phyloP scores from a whole-genome alignment of 2,113 vertebrate genomes.

The Orcinus orca region DNA sequence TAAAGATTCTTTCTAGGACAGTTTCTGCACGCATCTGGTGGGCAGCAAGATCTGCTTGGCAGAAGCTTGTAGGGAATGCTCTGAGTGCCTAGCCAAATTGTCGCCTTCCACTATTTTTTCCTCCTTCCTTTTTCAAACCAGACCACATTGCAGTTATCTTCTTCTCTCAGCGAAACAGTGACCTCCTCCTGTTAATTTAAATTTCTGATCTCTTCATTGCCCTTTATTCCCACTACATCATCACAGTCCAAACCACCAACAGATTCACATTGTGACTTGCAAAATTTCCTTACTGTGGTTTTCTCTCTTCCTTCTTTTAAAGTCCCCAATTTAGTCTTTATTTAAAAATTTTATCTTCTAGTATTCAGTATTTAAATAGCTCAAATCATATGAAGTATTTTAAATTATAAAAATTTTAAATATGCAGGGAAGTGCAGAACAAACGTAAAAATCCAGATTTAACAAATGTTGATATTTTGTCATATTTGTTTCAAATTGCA shows the following conservation, averaged over 20 bases:
- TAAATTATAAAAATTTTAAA: conserved; percentile 5
- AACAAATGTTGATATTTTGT: neutral
- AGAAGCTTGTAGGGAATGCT: neutral
- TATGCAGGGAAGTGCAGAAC: neutral
- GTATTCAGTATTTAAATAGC: neutral
- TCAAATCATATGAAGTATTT: neutral
- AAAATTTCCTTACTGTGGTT: neutral
- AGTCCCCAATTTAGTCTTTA: neutral
- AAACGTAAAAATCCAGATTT: neutral
- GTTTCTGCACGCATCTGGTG: neutral
- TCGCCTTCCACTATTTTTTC: neutral
- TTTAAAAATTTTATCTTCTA: neutral
- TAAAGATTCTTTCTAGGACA: conserved; percentile 13
- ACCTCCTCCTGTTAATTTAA: neutral
- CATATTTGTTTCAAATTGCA: neutral
- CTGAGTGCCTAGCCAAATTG: neutral
- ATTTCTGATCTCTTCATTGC: neutral
- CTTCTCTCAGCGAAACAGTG: neutral
- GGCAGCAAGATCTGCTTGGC: neutral
- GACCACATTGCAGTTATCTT: neutral
- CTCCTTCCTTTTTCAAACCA: neutral
- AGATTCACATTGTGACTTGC: neutral
- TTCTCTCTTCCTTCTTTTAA: neutral
- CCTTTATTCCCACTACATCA: neutral
- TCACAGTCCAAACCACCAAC: neutral